phyloP scores from a whole-genome alignment of 2,113 vertebrate species.

The Phyllostomus hastatus region DNA sequence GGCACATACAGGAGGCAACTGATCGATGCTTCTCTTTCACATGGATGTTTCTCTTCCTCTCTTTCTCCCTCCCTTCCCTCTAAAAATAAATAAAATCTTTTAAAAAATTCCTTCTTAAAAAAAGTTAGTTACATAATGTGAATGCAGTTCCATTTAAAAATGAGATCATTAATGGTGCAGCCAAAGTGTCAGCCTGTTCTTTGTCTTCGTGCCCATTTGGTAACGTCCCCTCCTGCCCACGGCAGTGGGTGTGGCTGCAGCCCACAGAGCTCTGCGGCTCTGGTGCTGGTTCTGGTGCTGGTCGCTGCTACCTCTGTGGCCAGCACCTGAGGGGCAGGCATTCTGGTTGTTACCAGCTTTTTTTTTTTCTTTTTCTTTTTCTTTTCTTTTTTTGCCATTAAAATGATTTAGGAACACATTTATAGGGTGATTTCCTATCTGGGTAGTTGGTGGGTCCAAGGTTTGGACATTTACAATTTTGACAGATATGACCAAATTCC shows the following conservation, averaged over 20 bases:
- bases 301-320: fast-evolving
- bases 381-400: neutral
- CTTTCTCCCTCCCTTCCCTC: too few relatives aligned
- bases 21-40: too few relatives aligned
- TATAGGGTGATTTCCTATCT: neutral
- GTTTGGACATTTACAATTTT: neutral
- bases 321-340: neutral
- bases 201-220: neutral
- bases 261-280: fast-evolving
- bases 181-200: neutral
- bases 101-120: neutral
- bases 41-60: too few relatives aligned
- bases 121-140: neutral
- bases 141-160: neutral
- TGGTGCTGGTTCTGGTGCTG: fast-evolving
- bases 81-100: too few relatives aligned
- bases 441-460: neutral
- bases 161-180: neutral
- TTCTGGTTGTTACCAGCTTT: neutral
- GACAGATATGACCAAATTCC: neutral
- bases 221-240: fast-evolving
- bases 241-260: fast-evolving
- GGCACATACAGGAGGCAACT: too few relatives aligned
- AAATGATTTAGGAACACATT: neutral
- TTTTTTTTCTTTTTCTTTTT: too few relatives aligned